Base-by-base conservation (phyloP, 2,797 vertebrate species). In the Platyrinchus mystaceus region DNA sequence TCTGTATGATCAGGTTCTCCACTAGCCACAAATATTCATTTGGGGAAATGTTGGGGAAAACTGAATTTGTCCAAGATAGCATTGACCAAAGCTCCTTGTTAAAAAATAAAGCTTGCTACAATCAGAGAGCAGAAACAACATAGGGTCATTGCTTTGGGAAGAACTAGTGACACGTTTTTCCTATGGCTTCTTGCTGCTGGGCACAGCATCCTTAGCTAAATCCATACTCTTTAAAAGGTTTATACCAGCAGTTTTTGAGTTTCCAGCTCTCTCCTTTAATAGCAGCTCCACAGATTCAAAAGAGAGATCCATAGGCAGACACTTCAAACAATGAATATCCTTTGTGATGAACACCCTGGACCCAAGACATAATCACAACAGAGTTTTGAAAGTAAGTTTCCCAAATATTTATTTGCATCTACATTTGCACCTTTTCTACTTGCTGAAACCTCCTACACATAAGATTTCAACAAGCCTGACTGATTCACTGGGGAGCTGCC, bases 101-200 rank as follows among this genome's bases (percentile, higher is more conserved):
- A 43, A 53, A 77, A 90, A 69, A 1, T 13, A 78, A 39, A 74
- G 22, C 39, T 80, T 74, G 12, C 28, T 75, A 22, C 39, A 69
- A 7, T 20, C 24, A 68, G 75, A 43, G 41, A 84, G 11, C 59
- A 90, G 85, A 58, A 86, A 32, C 4, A 64, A 26, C 10, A 47
- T 8, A 1, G 4, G 12, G 23, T 58, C 34, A 47, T 43, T 59
- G 49, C 36, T 34, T 3, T 3, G 4, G 55, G 23, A 89, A 55
- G 36, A 85, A 47, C 8, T 1, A 46, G 28, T 6, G 47, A 46
- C 12, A 16, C 0, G 1, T 2, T 44, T 26, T 71, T 73, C 36
- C 32, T 34, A 8, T 0, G 3, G 66, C 22, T 81, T 63, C 71
- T 62, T 26, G 41, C n/a, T 90, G 43, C 36, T 52, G 11, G 44